These are phyloP conservation scores for Rhinophrynus dorsalis DNA, from an alignment of 2,797 vertebrate genomes.

Conservation along the genomic window DNA sequence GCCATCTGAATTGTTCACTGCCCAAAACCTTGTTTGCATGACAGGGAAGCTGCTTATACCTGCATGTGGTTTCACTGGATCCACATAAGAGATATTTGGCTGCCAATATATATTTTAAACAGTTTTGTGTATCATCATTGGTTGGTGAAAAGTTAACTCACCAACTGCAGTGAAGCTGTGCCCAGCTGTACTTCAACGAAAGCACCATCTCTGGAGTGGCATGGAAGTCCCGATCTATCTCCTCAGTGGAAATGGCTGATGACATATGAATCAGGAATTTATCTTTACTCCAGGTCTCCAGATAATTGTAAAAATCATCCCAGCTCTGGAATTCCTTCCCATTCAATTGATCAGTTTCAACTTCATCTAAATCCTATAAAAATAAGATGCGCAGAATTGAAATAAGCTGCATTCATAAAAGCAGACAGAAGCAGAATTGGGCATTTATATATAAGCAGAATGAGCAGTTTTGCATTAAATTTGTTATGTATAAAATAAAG, in stretches of 20 bases:
- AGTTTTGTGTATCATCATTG: too few species aligned
- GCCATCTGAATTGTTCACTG: too few species aligned
- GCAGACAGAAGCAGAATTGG: too few species aligned
- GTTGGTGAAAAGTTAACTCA: conserved; percentile 6
- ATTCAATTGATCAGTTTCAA: background rate
- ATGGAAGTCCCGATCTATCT: background rate
- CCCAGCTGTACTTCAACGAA: conserved; percentile 39
- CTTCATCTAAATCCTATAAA: conserved; percentile 14
- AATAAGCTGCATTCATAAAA: too few species aligned
- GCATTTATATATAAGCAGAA: too few species aligned
- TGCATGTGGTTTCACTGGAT: too few species aligned
- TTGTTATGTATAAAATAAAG: too few species aligned
- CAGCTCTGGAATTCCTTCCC: conserved; percentile 43
- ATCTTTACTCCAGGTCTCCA: conserved; percentile 29
- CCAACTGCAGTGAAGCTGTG: conserved; percentile 31
- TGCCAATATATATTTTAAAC: too few species aligned
- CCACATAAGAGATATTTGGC: too few species aligned
- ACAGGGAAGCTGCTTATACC: too few species aligned
- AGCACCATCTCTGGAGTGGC: background rate
- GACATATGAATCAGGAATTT: conserved; percentile 14
- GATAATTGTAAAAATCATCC: conserved; percentile 22
- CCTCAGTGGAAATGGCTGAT: background rate
- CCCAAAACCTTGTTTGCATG: too few species aligned
- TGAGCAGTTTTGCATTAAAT: too few species aligned
- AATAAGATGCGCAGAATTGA: background rate